phyloP scores from a whole-genome alignment of 2,797 vertebrate species.

The Chelidonichthys spinosus region DNA sequence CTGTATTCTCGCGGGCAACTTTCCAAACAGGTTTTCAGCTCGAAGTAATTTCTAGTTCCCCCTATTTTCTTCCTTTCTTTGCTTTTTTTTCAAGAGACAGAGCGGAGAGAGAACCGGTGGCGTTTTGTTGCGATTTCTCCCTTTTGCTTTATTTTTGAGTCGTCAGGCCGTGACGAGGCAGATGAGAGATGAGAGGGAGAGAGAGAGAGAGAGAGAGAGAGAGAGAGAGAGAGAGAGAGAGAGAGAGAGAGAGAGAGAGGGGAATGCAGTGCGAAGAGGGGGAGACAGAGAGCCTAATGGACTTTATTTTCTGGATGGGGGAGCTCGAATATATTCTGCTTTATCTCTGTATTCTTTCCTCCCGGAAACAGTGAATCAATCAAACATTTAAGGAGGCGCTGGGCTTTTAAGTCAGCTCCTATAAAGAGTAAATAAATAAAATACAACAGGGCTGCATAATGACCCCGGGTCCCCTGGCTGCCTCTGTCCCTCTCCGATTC shows the following conservation, averaged over 20 bases:
- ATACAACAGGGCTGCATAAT: slow-evolving; percentile 73
- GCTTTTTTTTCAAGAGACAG: slow-evolving; percentile 10
- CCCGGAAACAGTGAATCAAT: slow-evolving; percentile 80
- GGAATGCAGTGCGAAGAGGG: slow-evolving; percentile 33
- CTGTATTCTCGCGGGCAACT: slow-evolving; percentile 74
- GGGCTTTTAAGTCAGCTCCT: slow-evolving; percentile 67
- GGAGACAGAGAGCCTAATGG: slow-evolving; percentile 79
- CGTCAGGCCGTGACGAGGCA: slow-evolving; percentile 77
- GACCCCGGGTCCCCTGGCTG: slow-evolving; percentile 62
- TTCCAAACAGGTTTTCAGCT: slow-evolving; percentile 70
- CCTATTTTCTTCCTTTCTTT: neutral
- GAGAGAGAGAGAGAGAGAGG: slow-evolving; percentile 13
- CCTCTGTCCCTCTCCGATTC: slow-evolving; percentile 58
- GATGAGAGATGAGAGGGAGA: slow-evolving; percentile 69
- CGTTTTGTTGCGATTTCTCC: slow-evolving; percentile 65
- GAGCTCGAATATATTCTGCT: slow-evolving; percentile 81
- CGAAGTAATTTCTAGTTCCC: slow-evolving; percentile 70
- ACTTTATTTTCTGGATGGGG: slow-evolving; percentile 86
- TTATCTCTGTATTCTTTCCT: slow-evolving; percentile 78
- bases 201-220: slow-evolving; percentile 29
- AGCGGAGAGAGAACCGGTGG: slow-evolving; percentile 31
- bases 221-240: slow-evolving; percentile 7
- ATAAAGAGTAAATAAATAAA: slow-evolving; percentile 78
- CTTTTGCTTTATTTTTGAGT: slow-evolving; percentile 75
- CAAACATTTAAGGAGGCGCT: slow-evolving; percentile 75